Percentiles rank a stretch among this genome's conserved stretches.
Conservation (phyloP, 2,797 vertebrate genomes). For the Novumbra hubbsi region DNA sequence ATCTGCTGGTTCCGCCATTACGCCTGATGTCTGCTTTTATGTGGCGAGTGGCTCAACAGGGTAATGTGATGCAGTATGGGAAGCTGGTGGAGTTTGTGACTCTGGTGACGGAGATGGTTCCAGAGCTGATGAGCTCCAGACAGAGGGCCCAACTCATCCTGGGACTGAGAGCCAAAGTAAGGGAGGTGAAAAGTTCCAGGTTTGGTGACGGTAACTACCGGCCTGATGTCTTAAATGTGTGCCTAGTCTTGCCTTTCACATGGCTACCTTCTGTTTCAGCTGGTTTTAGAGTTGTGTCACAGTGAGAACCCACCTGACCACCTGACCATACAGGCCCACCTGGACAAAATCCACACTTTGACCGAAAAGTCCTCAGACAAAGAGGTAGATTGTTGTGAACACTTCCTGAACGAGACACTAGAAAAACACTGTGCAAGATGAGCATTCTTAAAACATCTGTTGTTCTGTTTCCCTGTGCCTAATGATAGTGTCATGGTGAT, state of each 20-base stretch:
- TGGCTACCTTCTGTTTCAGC: constrained; percentile 17
- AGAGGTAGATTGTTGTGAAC: constrained; percentile 20
- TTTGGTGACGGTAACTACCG: not conserved
- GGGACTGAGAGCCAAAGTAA: constrained; percentile 79
- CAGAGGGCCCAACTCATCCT: constrained; percentile 78
- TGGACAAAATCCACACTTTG: constrained; percentile 33
- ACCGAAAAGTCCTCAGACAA: constrained; percentile 8
- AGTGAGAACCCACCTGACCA: constrained; percentile 21
- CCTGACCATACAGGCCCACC: constrained; percentile 31
- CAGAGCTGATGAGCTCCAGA: constrained; percentile 74
- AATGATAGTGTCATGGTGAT: constrained; percentile 31
- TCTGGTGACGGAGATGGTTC: constrained; percentile 70
- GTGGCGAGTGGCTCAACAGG: constrained; percentile 74
- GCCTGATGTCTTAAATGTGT: not conserved
- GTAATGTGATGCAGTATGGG: constrained; percentile 67
- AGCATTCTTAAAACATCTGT: not conserved
- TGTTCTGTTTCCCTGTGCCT: not conserved
- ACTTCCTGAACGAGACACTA: not conserved
- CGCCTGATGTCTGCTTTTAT: constrained; percentile 75
- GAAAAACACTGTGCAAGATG: not conserved
- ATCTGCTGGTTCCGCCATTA: constrained; percentile 69
- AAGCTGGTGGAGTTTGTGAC: constrained; percentile 78
- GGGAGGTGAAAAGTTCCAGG: not conserved
- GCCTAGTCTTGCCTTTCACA: not conserved
- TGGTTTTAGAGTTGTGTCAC: constrained; percentile 45